These are phyloP conservation scores for Dysidea cf. avara DNA, from an alignment of 37 sponge, comb jelly and placozoan genomes.

Conservation along the genomic window DNA sequence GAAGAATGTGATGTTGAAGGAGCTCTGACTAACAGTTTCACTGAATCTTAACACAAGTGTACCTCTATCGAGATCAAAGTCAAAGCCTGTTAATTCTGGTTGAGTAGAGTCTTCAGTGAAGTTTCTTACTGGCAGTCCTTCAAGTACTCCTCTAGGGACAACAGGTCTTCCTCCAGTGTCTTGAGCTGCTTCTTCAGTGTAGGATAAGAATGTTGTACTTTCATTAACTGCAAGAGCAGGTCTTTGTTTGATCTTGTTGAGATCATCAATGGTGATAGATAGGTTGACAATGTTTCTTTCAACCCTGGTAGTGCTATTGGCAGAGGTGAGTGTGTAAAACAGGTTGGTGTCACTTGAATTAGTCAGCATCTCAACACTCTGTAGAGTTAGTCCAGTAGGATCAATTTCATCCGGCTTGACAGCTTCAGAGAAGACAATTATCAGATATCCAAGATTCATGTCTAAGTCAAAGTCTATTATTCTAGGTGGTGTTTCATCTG, in stretches of 20 bases:
- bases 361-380: constrained; percentile 8
- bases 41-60: constrained; percentile 66
- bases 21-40: constrained; percentile 74
- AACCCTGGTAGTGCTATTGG: constrained; percentile 20
- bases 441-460: constrained; percentile 63
- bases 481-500: constrained; percentile 53
- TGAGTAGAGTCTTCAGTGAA: constrained; percentile 60
- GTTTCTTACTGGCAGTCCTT: constrained; percentile 34
- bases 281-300: constrained; percentile 48
- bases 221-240: constrained; percentile 36
- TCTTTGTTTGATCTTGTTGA: constrained; percentile 66
- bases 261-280: constrained; percentile 44
- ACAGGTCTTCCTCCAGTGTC: constrained; percentile 65
- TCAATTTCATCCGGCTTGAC: constrained; percentile 40
- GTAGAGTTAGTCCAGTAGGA: constrained; percentile 55
- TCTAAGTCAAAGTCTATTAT: constrained; percentile 71
- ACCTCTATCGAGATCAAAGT: constrained; percentile 69
- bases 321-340: constrained; percentile 52
- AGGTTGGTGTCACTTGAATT: constrained; percentile 3
- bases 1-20: constrained; percentile 37
- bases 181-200: constrained; percentile 32
- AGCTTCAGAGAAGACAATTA: constrained; percentile 80
- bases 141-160: constrained; percentile 10
- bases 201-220: constrained; percentile 52
- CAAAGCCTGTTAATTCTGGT: constrained; percentile 62